Evolutionary conservation across 2,797 vertebrate genomes (phyloP).

Genomic region (Spea hammondii): DNA sequence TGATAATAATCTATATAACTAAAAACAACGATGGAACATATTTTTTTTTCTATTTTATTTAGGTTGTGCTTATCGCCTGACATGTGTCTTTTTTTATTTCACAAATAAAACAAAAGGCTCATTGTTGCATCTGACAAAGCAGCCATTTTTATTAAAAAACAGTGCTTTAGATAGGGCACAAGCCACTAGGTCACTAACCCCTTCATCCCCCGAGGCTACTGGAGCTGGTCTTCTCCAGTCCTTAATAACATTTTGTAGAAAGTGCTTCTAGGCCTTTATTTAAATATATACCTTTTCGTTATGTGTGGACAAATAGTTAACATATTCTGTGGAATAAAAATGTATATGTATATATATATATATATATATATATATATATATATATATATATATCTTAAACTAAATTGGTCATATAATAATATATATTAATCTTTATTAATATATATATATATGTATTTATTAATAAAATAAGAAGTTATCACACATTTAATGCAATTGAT

Average conservation of each 20-base stretch:
- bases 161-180: neutral
- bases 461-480: too few species aligned
- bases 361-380: constrained; percentile 2
- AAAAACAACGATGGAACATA: neutral
- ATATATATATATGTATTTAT: neutral
- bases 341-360: neutral
- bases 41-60: neutral
- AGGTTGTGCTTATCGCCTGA: constrained; percentile 1
- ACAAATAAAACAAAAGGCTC: constrained; percentile 19
- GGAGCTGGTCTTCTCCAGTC: constrained; percentile 10
- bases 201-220: constrained; percentile 8
- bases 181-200: constrained; percentile 14
- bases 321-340: neutral
- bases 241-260: neutral
- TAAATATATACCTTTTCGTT: neutral
- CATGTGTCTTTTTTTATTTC: constrained; percentile 23
- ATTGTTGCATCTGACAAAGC: constrained; percentile 43
- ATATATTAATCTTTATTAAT: neutral
- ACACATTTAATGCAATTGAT: too few species aligned
- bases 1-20: too few species aligned
- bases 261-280: neutral
- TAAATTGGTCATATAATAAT: neutral
- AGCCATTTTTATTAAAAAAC: constrained; percentile 7
- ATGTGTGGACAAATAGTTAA: neutral
- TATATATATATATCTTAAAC: neutral